phyloP scores from a whole-genome alignment of 1,140 invertebrate genomes.

The Heliothis subflexa region DNA sequence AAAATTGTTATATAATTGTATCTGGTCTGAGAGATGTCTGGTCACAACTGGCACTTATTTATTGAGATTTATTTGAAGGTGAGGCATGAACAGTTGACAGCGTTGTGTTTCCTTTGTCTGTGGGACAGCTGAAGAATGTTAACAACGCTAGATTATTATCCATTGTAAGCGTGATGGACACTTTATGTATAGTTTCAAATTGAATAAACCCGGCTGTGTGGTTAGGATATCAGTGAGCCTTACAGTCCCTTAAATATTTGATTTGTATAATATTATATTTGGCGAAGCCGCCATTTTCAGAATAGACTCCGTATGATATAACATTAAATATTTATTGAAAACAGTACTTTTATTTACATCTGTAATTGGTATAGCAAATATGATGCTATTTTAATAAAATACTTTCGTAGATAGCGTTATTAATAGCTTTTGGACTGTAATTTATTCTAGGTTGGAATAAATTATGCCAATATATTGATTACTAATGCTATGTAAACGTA shows the following conservation, averaged over 20 bases:
- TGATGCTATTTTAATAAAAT: background rate
- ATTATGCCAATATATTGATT: no score
- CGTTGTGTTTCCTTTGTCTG: conserved; percentile 22
- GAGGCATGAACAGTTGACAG: conserved; percentile 13
- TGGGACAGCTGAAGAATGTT: conserved; percentile 1
- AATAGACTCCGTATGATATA: background rate
- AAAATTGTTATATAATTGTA: conserved; percentile 40
- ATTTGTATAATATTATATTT: conserved; percentile 5
- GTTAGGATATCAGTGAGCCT: background rate
- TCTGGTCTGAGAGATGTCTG: background rate
- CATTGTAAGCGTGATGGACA: background rate
- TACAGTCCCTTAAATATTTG: background rate
- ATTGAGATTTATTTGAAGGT: conserved; percentile 31
- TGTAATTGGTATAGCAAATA: background rate
- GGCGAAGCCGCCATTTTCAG: background rate
- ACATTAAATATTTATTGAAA: background rate
- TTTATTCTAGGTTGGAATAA: no score
- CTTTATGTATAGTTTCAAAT: background rate
- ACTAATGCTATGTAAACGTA: no score
- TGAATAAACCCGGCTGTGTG: background rate
- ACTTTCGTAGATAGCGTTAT: background rate
- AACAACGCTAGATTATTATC: conserved; percentile 6
- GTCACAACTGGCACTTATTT: conserved; percentile 6
- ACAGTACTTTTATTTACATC: background rate
- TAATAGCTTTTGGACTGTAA: no score